Percentiles rank a stretch among this genome's conserved stretches.
phyloP scores from a whole-genome alignment of 2,113 vertebrate genomes.

The Choloepus hoffmanni region DNA sequence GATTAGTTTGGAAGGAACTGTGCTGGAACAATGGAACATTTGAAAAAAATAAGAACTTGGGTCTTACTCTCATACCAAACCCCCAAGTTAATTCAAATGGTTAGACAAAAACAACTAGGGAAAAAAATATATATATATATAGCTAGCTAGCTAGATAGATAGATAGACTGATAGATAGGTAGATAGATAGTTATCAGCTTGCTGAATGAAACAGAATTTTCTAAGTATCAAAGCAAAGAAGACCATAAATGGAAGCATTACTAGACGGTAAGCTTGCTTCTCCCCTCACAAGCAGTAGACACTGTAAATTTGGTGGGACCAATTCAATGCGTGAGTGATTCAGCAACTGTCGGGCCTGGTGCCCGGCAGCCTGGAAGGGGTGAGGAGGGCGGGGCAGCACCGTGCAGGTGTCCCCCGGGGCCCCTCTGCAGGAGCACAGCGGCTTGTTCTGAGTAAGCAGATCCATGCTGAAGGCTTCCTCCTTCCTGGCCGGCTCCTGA shows the following conservation, averaged over 20 bases:
- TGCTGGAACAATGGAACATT: background rate
- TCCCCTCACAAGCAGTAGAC: background rate
- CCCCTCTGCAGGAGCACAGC: slow-evolving; percentile 89
- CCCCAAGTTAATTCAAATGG: too few relatives aligned
- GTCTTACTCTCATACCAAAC: too few relatives aligned
- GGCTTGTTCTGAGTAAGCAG: slow-evolving; percentile 94
- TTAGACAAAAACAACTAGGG: too few relatives aligned
- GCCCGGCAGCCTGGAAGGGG: background rate
- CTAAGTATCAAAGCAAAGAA: background rate
- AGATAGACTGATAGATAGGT: background rate
- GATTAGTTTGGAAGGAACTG: background rate
- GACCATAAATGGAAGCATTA: background rate
- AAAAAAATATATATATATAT: too few relatives aligned
- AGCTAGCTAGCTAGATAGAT: too few relatives aligned
- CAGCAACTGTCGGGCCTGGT: background rate
- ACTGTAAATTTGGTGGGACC: background rate
- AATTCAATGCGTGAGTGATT: background rate
- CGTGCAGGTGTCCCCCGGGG: slow-evolving; percentile 75
- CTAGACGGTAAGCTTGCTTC: background rate
- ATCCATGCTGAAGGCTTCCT: slow-evolving; percentile 90
- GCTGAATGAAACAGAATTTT: background rate
- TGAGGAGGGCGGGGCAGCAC: background rate
- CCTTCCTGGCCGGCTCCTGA: slow-evolving; percentile 79
- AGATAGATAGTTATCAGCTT: background rate
- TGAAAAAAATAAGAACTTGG: too few relatives aligned